Conservation (phyloP, 2,113 vertebrate genomes). For the Gallinago jamesoni region DNA sequence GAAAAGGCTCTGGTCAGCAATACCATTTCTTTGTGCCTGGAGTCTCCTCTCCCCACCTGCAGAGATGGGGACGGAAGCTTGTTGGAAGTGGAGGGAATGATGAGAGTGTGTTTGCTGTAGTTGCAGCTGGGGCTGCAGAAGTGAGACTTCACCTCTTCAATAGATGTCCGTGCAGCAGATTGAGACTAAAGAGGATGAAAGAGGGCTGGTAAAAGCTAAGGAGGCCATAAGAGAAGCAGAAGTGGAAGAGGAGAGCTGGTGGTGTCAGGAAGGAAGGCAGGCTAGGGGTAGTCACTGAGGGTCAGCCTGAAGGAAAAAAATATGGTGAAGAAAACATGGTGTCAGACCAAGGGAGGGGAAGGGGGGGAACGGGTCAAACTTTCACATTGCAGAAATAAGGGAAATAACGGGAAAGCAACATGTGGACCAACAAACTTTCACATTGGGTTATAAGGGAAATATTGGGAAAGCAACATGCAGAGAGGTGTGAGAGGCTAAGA, state of each 20-base stretch:
- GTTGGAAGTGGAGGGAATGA: not conserved
- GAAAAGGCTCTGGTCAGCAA: not conserved
- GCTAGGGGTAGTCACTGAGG: accelerated
- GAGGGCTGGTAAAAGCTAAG: not conserved
- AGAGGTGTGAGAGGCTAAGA: not conserved
- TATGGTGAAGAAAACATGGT: accelerated
- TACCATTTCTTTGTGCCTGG: not conserved
- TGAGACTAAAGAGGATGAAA: not conserved
- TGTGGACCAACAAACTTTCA: not conserved
- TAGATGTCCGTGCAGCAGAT: accelerated
- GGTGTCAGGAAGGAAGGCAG: not conserved
- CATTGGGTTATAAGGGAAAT: not conserved
- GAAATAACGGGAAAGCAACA: not conserved
- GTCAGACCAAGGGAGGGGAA: not conserved
- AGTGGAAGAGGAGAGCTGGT: not conserved
- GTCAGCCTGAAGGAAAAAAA: not conserved
- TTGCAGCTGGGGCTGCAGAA: not conserved
- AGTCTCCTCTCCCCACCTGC: accelerated
- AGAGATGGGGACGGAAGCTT: not conserved
- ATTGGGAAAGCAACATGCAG: not conserved
- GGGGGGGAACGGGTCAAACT: accelerated
- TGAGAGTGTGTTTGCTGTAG: not conserved
- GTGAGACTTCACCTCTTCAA: not conserved
- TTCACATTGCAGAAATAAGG: not conserved
- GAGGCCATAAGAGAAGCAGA: not conserved